Percentiles rank a stretch among this genome's conserved stretches.
These are phyloP conservation scores for Spea multiplicata DNA, from an alignment of 2,113 vertebrate genomes.

Conservation along the genomic window DNA sequence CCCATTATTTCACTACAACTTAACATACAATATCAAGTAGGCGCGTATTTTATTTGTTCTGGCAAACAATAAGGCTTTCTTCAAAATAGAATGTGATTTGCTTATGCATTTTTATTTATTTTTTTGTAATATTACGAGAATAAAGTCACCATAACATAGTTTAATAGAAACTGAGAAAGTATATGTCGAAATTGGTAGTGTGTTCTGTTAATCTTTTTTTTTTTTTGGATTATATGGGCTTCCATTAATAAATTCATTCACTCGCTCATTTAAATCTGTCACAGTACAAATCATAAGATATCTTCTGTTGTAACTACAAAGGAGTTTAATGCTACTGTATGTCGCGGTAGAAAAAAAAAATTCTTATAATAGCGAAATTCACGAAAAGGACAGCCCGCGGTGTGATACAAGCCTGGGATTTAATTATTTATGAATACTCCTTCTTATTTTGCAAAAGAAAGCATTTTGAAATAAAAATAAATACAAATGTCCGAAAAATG, in stretches of 20 bases:
- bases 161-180: slow-evolving; percentile 56
- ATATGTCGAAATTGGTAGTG: not conserved
- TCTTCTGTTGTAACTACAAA: not conserved
- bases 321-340: not conserved
- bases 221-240: not conserved
- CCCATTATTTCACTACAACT: slow-evolving; percentile 55
- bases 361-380: slow-evolving; percentile 10
- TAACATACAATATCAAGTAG: slow-evolving; percentile 53
- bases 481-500: not conserved
- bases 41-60: slow-evolving; percentile 55
- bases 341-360: slow-evolving; percentile 4
- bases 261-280: slow-evolving; percentile 12
- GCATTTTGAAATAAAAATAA: slow-evolving; percentile 15
- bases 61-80: slow-evolving; percentile 57
- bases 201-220: slow-evolving; percentile 1
- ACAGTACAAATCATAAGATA: slow-evolving; percentile 3
- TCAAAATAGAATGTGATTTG: slow-evolving; percentile 55
- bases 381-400: slow-evolving; percentile 18
- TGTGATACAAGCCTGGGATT: slow-evolving; percentile 25
- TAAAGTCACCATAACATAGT: slow-evolving; percentile 56
- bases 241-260: slow-evolving; percentile 16
- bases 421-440: slow-evolving; percentile 41
- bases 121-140: slow-evolving; percentile 58
- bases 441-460: slow-evolving; percentile 25
- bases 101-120: slow-evolving; percentile 46